phyloP scores from a whole-genome alignment of 1,140 invertebrate species.

The Ceratosolen fusciceps region DNA sequence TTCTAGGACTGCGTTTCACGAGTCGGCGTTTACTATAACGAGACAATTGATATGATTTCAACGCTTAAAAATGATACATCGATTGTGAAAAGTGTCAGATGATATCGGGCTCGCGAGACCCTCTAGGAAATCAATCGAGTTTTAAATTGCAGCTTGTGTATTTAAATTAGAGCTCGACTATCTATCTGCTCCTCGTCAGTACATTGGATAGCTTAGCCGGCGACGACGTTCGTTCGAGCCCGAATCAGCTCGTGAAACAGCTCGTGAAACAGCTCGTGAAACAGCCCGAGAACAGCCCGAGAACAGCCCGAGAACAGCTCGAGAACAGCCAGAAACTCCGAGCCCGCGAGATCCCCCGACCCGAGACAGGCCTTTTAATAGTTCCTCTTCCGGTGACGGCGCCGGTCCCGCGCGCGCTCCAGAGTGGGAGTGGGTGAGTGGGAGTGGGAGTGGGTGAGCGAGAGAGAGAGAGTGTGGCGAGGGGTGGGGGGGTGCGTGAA shows the following conservation, averaged over 20 bases:
- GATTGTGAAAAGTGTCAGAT: slow-evolving; percentile 11
- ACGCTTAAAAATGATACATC: slow-evolving; percentile 18
- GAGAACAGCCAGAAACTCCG: too few species aligned
- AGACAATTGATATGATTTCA: slow-evolving; percentile 26
- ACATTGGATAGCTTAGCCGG: slow-evolving; percentile 18
- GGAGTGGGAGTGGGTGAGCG: too few species aligned
- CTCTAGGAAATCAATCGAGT: slow-evolving; percentile 30
- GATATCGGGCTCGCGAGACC: background rate
- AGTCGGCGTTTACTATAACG: slow-evolving; percentile 5
- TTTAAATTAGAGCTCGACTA: slow-evolving; percentile 34
- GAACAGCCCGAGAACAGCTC: too few species aligned
- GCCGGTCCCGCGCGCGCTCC: too few species aligned
- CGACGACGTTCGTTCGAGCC: background rate
- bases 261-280: too few species aligned
- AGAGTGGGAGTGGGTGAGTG: too few species aligned
- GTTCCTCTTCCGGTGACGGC: too few species aligned
- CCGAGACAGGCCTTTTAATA: too few species aligned
- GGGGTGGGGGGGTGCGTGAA: background rate
- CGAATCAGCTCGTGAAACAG: too few species aligned
- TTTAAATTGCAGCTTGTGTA: slow-evolving; percentile 31
- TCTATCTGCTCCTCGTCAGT: background rate
- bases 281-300: too few species aligned
- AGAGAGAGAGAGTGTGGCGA: too few species aligned
- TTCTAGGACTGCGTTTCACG: slow-evolving; percentile 22
- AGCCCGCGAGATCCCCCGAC: too few species aligned